phyloP scores from a whole-genome alignment of 2,113 vertebrate genomes.

The Actinemys pallida region DNA sequence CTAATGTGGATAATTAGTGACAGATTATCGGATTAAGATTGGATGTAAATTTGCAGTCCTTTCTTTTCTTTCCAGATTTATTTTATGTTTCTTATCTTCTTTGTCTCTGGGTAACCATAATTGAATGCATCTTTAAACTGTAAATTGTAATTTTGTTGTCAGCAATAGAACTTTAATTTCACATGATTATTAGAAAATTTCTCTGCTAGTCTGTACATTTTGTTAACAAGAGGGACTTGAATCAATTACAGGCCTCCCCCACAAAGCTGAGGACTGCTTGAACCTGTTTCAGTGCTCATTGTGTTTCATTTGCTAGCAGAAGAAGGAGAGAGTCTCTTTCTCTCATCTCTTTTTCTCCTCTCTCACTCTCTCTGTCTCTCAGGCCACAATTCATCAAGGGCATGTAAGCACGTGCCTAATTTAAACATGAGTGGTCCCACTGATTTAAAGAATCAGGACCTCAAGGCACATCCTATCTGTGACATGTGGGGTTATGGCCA shows the following conservation, averaged over 20 bases:
- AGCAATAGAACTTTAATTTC: constrained; percentile 70
- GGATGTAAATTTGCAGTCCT: constrained; percentile 65
- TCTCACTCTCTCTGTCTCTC: not conserved
- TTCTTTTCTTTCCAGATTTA: constrained; percentile 64
- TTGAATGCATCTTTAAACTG: constrained; percentile 66
- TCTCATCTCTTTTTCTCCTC: not conserved
- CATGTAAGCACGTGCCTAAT: not conserved
- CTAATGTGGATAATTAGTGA: constrained; percentile 71
- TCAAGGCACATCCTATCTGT: not conserved
- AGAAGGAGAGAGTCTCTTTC: constrained; percentile 10
- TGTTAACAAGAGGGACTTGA: constrained; percentile 59
- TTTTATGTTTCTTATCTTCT: constrained; percentile 50
- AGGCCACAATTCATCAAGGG: not conserved
- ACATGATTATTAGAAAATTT: constrained; percentile 73
- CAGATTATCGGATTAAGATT: constrained; percentile 77
- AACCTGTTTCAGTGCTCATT: not conserved
- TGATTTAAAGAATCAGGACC: not conserved
- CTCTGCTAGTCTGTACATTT: constrained; percentile 47
- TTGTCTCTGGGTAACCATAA: constrained; percentile 70
- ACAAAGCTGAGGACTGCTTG: not conserved
- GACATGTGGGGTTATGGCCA: not conserved
- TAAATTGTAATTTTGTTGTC: constrained; percentile 78
- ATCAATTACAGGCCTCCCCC: constrained; percentile 18
- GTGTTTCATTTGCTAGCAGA: not conserved
- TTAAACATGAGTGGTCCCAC: not conserved